phyloP scores from a whole-genome alignment of 2,113 vertebrate genomes.

The Thalassarche chlororhynchos region DNA sequence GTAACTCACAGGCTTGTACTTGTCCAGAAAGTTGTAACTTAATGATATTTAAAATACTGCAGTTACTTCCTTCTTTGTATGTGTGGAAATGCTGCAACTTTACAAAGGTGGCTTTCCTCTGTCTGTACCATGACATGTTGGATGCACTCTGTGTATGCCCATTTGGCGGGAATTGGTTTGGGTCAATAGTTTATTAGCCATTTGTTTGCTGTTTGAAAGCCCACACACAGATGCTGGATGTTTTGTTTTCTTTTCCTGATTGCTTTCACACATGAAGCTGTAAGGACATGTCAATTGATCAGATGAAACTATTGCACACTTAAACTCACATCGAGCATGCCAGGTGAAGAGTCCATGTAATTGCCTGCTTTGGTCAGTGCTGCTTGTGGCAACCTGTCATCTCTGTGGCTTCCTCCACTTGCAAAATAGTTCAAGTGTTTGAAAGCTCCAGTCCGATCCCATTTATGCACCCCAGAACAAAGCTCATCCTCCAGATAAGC shows the following conservation, averaged over 20 bases:
- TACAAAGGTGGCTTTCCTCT: not conserved
- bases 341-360: not conserved
- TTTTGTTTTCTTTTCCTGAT: not conserved
- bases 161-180: not conserved
- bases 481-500: not conserved
- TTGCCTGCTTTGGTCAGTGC: not conserved
- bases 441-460: not conserved
- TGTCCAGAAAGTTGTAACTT: not conserved
- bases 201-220: not conserved
- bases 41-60: not conserved
- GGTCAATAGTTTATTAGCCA: not conserved
- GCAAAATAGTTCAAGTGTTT: not conserved
- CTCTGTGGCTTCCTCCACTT: not conserved
- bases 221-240: not conserved
- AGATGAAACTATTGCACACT: not conserved
- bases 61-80: not conserved
- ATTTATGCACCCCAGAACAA: not conserved
- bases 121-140: rapidly evolving
- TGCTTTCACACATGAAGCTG: not conserved
- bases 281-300: not conserved
- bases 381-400: not conserved
- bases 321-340: rapidly evolving
- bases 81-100: not conserved
- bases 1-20: not conserved
- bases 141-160: not conserved